phyloP scores from a whole-genome alignment of 1,140 invertebrate species.

The Proales similis region DNA sequence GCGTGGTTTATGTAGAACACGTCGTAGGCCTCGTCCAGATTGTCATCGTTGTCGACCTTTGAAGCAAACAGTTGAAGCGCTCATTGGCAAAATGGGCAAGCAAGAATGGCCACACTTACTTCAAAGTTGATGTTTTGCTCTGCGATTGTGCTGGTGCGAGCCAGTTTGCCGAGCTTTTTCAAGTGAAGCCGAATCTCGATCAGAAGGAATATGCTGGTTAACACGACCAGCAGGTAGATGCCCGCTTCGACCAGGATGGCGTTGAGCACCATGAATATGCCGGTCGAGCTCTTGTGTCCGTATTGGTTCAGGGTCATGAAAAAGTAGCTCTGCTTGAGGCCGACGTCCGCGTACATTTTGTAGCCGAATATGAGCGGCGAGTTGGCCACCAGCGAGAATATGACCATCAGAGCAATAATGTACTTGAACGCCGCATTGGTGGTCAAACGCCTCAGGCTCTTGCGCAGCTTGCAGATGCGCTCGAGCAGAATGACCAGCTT shows the following conservation, averaged over 20 bases:
- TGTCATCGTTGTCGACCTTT: too few species aligned
- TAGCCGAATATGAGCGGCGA: conserved; percentile 9
- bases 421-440: conserved; percentile 31
- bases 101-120: too few species aligned
- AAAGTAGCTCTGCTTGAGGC: conserved; percentile 3
- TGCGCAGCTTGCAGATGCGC: conserved; percentile 3
- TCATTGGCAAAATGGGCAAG: too few species aligned
- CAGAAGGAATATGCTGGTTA: background rate
- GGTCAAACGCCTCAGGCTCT: background rate
- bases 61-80: too few species aligned
- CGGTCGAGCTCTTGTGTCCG: background rate
- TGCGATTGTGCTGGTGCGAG: too few species aligned
- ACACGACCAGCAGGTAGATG: conserved; percentile 1
- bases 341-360: conserved; percentile 15
- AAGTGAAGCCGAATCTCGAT: too few species aligned
- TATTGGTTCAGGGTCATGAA: conserved; percentile 11
- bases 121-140: too few species aligned
- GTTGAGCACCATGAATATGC: background rate
- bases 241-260: conserved; percentile 25
- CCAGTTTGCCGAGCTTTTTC: too few species aligned
- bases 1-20: too few species aligned
- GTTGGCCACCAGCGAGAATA: background rate
- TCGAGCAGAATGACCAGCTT: conserved; percentile 23
- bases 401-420: conserved; percentile 1
- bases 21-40: too few species aligned